Conservation (phyloP, 2,888 invertebrate genomes). For the Nysson spinosus region DNA sequence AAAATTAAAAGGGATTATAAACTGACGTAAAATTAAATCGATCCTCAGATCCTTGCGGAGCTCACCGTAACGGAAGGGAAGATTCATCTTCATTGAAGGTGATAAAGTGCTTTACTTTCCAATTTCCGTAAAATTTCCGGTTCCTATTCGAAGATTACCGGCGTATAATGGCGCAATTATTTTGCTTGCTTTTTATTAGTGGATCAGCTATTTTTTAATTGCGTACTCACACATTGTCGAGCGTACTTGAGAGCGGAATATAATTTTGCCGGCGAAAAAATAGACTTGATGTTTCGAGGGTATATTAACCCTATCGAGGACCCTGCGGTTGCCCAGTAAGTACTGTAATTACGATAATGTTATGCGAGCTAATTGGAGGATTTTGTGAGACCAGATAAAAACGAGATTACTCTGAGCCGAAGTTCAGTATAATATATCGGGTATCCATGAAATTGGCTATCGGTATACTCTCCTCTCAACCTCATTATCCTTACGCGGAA, state of each 20-base stretch:
- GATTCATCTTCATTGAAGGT: background rate
- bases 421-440: conserved; percentile 54
- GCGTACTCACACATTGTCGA: background rate
- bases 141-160: background rate
- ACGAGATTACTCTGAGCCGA: conserved; percentile 66
- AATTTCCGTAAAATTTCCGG: conserved; percentile 7
- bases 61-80: too few relatives aligned
- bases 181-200: background rate
- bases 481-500: conserved; percentile 51
- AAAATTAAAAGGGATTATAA: too few relatives aligned
- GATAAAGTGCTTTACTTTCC: conserved; percentile 22
- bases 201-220: conserved; percentile 34
- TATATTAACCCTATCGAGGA: conserved; percentile 64
- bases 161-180: conserved; percentile 8
- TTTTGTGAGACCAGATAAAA: conserved; percentile 69
- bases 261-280: conserved; percentile 44
- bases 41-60: too few relatives aligned
- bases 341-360: conserved; percentile 72
- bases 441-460: conserved; percentile 68
- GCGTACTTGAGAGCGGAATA: conserved; percentile 10
- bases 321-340: conserved; percentile 52
- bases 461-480: conserved; percentile 46
- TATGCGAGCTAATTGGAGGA: conserved; percentile 73
- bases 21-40: too few relatives aligned
- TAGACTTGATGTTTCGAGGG: conserved; percentile 57